Percentiles rank a stretch among this genome's conserved stretches.
Conservation (phyloP, 2,797 vertebrate species). For the Crocidura indochinensis region DNA sequence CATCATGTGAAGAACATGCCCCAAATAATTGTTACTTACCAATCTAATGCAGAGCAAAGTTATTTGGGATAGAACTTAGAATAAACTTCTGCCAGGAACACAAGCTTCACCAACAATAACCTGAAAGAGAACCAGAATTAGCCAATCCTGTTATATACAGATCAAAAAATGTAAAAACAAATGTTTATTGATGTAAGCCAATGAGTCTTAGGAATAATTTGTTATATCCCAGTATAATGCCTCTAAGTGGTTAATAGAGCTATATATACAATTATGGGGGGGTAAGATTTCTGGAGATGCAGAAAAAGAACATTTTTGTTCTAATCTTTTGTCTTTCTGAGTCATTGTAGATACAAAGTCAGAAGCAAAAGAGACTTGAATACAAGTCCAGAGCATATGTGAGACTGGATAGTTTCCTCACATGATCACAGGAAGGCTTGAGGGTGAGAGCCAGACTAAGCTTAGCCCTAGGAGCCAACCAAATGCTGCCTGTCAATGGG, state of each 20-base stretch:
- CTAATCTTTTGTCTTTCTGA: slow-evolving; percentile 48
- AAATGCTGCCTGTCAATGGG: slow-evolving; percentile 41
- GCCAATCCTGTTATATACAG: neutral
- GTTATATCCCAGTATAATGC: neutral
- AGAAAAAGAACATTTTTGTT: slow-evolving; percentile 24
- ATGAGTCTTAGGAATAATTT: slow-evolving; percentile 6
- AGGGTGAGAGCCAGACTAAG: neutral
- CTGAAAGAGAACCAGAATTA: slow-evolving; percentile 17
- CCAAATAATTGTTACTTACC: neutral
- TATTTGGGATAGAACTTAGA: neutral
- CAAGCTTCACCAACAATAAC: neutral
- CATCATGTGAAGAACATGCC: neutral
- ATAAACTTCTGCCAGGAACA: neutral
- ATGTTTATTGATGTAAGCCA: neutral
- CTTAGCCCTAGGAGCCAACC: slow-evolving; percentile 21
- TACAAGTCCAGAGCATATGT: neutral
- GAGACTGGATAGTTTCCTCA: neutral
- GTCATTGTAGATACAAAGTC: slow-evolving; percentile 23
- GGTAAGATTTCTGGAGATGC: neutral
- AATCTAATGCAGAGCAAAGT: neutral
- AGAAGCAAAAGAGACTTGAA: slow-evolving; percentile 52
- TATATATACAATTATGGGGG: neutral
- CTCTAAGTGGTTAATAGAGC: neutral
- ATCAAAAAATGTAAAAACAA: neutral
- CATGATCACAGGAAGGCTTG: neutral